A percentile compares a stretch with the other conserved stretches of the same genome.
Evolutionary conservation across 2,888 invertebrate genomes (phyloP).

Genomic region (Microplitis deprimator): DNA sequence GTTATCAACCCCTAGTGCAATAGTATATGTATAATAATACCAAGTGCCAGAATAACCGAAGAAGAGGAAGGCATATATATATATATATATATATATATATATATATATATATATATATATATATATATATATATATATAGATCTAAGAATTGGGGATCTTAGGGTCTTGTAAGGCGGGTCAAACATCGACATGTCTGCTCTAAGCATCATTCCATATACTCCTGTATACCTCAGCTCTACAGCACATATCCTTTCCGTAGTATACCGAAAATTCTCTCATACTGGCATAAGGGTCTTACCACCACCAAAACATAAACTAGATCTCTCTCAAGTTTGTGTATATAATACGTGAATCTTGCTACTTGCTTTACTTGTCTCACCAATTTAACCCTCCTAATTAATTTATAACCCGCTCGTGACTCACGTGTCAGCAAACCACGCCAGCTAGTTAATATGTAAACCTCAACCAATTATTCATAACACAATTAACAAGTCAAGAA

Average conservation of each 20-base stretch:
- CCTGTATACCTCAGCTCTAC: slow-evolving; percentile 10
- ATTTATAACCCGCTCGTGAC: slow-evolving; percentile 60
- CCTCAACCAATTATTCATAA: slow-evolving; percentile 35
- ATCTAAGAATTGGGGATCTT: slow-evolving; percentile 35
- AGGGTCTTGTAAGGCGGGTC: slow-evolving; percentile 60
- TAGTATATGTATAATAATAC: background rate
- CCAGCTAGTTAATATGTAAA: slow-evolving; percentile 41
- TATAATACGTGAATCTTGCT: slow-evolving; percentile 1
- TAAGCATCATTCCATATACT: slow-evolving; percentile 12
- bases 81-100: too few relatives aligned
- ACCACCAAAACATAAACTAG: slow-evolving; percentile 15
- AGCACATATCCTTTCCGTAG: slow-evolving; percentile 7
- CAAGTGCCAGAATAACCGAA: slow-evolving; percentile 36
- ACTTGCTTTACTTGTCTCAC: slow-evolving; percentile 48
- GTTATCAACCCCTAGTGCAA: slow-evolving; percentile 58
- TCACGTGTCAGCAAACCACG: slow-evolving; percentile 42
- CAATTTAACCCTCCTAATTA: slow-evolving; percentile 67
- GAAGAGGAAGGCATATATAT: slow-evolving; percentile 61
- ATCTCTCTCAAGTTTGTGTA: background rate
- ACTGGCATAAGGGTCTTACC: slow-evolving; percentile 16
- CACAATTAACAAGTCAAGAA: slow-evolving; percentile 20
- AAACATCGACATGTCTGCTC: slow-evolving; percentile 60
- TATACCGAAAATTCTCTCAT: background rate
- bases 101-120: slow-evolving; percentile 11
- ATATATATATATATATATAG: slow-evolving; percentile 28